Base-by-base conservation (phyloP, 2,888 invertebrate species). In the Platycheirus rosarum region DNA sequence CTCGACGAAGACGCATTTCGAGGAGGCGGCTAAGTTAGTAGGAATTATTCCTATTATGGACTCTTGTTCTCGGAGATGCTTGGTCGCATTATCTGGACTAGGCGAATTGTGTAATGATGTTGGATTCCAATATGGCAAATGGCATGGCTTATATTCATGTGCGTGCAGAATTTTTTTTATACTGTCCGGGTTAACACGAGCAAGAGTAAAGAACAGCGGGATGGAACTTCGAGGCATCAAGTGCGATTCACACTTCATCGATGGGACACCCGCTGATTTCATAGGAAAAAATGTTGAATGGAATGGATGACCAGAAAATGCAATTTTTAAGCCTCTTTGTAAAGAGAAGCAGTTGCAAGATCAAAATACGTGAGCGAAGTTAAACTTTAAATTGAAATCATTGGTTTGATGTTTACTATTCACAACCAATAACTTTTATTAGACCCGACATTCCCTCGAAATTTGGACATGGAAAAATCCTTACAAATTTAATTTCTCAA, bases 181-280 rank as follows among this genome's bases (percentile, higher is more conserved):
- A 0, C 6, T 35, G 9, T 3, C 42, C 14, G 9, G 11, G n/a
- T 48, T 29, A 35, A 29, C 20, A 18, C 20, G 18, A 49, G 23
- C 18, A 49, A 57, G 40, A 42, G 49, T n/a, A 6, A 23, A 23
- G 44, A 14, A 23, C 6, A 7, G 11, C 7, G 7, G 35, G 35
- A 18, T 13, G 35, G 2, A 35, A 5, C 16, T 0, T 16, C 1
- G 9, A 49, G 4, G 13, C n/a, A 37, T 11, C 2, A 20, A 20
- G n/a, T 11, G 5, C 2, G n/a, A 63, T 68, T 57, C 74, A 48
- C 68, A 79, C 69, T 79, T 55, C 75, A 75, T 79, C 79, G 68
- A 48, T 62, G 48, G 78, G 63, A 74, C 68, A 74, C 79, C 79
- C 68, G 79, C 75, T 69, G 68, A 75, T 69, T 69, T 79, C 63